These are phyloP conservation scores for Anthonomus grandis DNA, from an alignment of 1,140 invertebrate species.

Conservation along the genomic window DNA sequence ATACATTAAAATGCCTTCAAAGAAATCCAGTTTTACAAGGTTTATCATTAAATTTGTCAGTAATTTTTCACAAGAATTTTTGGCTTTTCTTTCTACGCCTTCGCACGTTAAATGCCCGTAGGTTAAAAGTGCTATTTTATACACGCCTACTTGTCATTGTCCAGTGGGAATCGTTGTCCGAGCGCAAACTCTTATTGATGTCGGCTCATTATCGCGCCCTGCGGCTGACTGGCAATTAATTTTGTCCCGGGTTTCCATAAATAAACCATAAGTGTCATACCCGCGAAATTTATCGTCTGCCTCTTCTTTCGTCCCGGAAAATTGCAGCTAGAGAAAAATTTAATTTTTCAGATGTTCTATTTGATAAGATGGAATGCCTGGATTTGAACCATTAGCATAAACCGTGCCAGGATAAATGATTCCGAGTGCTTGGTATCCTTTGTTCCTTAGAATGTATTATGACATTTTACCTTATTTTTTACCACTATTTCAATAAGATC, in stretches of 20 bases:
- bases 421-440: too few relatives aligned
- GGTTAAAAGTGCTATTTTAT: conserved; percentile 13
- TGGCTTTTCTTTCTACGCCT: too few relatives aligned
- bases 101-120: background rate
- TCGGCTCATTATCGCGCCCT: conserved; percentile 26
- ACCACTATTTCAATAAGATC: too few relatives aligned
- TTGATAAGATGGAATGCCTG: too few relatives aligned
- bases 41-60: too few relatives aligned
- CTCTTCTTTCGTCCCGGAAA: conserved; percentile 9
- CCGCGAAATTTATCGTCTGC: conserved; percentile 22
- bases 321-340: conserved; percentile 14
- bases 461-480: too few relatives aligned
- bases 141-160: conserved; percentile 22
- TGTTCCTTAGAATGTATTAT: too few relatives aligned
- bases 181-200: conserved; percentile 25
- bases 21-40: background rate
- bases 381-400: too few relatives aligned
- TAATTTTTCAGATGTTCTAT: conserved; percentile 18
- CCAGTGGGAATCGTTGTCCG: conserved; percentile 18
- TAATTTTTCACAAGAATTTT: too few relatives aligned
- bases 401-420: too few relatives aligned
- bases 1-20: too few relatives aligned
- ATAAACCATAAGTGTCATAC: conserved; percentile 30
- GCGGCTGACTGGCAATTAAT: conserved; percentile 26
- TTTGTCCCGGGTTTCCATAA: conserved; percentile 22